phyloP scores from a whole-genome alignment of 2,797 vertebrate species.

The Lepilemur septentrionalis region DNA sequence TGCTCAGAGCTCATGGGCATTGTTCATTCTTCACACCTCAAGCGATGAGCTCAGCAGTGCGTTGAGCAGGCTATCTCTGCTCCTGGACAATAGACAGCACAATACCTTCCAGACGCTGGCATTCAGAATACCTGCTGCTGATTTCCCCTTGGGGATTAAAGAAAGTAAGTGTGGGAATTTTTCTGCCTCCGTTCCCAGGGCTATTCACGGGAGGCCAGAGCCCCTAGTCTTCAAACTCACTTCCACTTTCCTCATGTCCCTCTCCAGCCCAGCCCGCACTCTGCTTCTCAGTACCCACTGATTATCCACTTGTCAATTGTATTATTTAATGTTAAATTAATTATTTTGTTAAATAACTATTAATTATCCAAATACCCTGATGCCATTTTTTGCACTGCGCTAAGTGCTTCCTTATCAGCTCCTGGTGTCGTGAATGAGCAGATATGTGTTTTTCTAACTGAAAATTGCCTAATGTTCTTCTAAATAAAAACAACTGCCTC shows the following conservation, averaged over 20 bases:
- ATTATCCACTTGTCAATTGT: not conserved
- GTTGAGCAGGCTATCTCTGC: accelerated
- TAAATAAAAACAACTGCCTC: not conserved
- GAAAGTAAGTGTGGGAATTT: not conserved
- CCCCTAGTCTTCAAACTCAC: not conserved
- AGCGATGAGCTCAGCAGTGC: not conserved
- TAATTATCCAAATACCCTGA: not conserved
- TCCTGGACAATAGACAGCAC: accelerated
- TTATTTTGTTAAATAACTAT: not conserved
- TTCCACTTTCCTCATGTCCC: not conserved
- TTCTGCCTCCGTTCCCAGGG: not conserved
- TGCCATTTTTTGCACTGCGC: not conserved
- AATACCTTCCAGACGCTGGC: not conserved
- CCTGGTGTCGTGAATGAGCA: not conserved
- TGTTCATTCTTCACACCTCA: not conserved
- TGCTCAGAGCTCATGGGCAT: accelerated
- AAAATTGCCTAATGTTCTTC: not conserved
- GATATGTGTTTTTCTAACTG: not conserved
- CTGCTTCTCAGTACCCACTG: not conserved
- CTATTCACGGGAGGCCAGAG: not conserved
- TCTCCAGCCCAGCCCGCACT: not conserved
- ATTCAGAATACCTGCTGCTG: not conserved
- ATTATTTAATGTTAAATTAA: not conserved
- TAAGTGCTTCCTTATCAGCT: not conserved
- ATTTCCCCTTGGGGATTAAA: not conserved